Evolutionary conservation across 2,113 vertebrate genomes (phyloP), one percentile per base, ranked within the genome.

Genomic region (human): DNA sequence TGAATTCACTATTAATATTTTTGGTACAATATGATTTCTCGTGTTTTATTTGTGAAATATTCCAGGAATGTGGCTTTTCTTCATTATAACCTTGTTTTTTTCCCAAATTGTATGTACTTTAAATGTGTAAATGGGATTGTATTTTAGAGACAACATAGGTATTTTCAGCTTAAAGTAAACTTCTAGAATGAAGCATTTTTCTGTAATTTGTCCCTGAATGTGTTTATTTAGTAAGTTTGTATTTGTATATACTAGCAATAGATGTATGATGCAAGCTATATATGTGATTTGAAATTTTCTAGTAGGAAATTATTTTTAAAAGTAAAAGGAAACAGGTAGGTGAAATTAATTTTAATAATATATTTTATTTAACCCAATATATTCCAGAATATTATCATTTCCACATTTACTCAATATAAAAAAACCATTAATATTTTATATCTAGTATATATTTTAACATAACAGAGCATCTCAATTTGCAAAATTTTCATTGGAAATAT

Each of bases 1-100:
- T 93, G 68, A 88, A 55, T 68, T 95, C 20, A 57, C n/a, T 94
- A 18, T 80, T 89, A 92, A 89, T 78, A 55, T 88, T 90, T 97
- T 96, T 81, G 70, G 22, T 64, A 68, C 35, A 78, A 0, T 93
- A 25, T 72, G 12, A 55, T 87, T 97, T 87, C 43, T 88, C 50
- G 35, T 94, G 38, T 27, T 89, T 94, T 80, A 66, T 70, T 85
- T 90, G 45, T 88, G 80, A 90, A 90, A 30, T 93, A 89, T 8
- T 91, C 55, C 13, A 91, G 27, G 64, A 93, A 61, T 68, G 11
- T 38, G n/a, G 22, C 68, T 72, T 72, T 79, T 75, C 18, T 72
- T 66, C 14, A 50, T 9, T 76, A 8, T 35, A 79, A 43, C 10
- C 7, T 4, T 57, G 22, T 30, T 43, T 83, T 92, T 72, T 59